Evolutionary conservation across 2,888 invertebrate species (phyloP).

Genomic region (Leucophenga maculata): DNA sequence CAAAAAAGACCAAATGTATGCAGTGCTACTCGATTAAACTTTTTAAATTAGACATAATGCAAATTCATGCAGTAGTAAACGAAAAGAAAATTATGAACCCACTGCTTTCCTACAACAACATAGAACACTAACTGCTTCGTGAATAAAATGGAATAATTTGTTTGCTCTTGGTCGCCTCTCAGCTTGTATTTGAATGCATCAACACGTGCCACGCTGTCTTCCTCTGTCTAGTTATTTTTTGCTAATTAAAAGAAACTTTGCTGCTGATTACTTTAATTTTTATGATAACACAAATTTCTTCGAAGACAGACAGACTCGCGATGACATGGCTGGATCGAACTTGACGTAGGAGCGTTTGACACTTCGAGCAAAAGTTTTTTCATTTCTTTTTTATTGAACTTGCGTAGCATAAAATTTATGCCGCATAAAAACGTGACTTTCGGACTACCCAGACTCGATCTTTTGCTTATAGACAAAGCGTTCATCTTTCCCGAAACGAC

Average conservation of each 20-base stretch:
- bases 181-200: neutral
- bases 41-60: neutral
- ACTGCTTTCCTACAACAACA: no score
- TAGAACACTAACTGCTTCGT: no score
- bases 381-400: constrained; percentile 44
- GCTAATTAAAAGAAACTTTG: constrained; percentile 46
- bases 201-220: neutral
- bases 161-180: neutral
- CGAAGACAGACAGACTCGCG: neutral
- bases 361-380: constrained; percentile 35
- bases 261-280: constrained; percentile 43
- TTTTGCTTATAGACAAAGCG: no score
- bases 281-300: constrained; percentile 32
- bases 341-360: no score
- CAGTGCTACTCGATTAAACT: constrained; percentile 5
- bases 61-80: no score
- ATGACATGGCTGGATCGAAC: no score
- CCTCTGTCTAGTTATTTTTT: neutral
- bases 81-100: no score
- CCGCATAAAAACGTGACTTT: constrained; percentile 53
- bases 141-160: neutral
- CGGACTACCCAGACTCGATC: constrained; percentile 10
- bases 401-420: constrained; percentile 47
- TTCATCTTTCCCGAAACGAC: no score
- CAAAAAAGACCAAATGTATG: neutral